Evolutionary conservation across 1,140 invertebrate species (phyloP), one percentile per base, ranked within the genome.

Genomic region (Mercenaria mercenaria): DNA sequence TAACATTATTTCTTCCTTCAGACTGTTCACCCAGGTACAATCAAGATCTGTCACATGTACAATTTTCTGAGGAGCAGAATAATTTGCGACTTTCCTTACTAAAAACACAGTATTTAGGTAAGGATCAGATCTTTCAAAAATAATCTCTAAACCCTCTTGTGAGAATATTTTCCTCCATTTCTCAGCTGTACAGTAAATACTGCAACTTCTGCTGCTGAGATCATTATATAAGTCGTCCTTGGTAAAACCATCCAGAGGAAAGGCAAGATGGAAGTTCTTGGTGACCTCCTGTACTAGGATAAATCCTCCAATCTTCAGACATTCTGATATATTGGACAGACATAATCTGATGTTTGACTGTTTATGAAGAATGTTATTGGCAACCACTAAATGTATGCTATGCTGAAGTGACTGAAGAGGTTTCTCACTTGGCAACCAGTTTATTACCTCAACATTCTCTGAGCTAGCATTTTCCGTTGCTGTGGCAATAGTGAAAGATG

Each of bases 251-350:
- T 81, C 69, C 72, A 93, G 74, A 39, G 72, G 64, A 32, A 93
- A 90, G 32, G 91, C 37, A 32, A 90, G 80, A 10, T 93, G 91
- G 56, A 95, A 96, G 32, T 97, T 95, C 20, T 96, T 95, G 15
- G 96, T 96, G 13, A 97, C 96, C 96, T 98, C 98, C 94, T 98
- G 97, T 11, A 98, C 95, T 56, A 99, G 95, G 0, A 98, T 89
- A 93, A 98, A 98, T 29, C 98, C 98, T 59, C 97, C 97, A 0
- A 97, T 94, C 90, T 97, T 97, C 1, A 99, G 93, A 39, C 97
- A 97, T 20, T 95, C 95, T 3, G 96, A 95, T 61, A 98, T 83
- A n/a, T 94, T 94, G 74, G 92, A 56, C 6, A 97, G 87, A 26
- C 94, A 91, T 32, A 92, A 83, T 8, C 79, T 79, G n/a, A 96